Evolutionary conservation across 2,888 invertebrate genomes (phyloP).

Genomic region (Himalopsyche japonica): DNA sequence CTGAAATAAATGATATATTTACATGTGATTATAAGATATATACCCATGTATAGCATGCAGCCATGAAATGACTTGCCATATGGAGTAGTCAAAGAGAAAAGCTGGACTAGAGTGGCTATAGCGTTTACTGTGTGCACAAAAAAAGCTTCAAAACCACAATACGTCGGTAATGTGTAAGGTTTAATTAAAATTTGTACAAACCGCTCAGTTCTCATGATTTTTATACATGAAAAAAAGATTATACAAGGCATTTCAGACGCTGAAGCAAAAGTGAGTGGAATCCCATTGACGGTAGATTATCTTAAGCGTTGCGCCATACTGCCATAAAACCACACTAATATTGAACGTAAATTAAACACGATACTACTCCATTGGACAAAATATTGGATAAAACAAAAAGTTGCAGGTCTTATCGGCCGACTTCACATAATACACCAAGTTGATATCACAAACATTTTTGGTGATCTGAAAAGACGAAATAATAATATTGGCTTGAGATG

Average conservation of each 20-base stretch:
- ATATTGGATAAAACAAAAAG: not conserved
- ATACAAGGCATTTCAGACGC: slow-evolving; percentile 18
- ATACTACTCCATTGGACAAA: slow-evolving; percentile 36
- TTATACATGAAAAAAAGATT: not conserved
- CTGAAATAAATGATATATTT: not conserved
- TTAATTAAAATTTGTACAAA: slow-evolving; percentile 17
- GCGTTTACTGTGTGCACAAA: slow-evolving; percentile 18
- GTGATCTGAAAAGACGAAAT: not conserved
- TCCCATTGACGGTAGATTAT: slow-evolving; percentile 12
- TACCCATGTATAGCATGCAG: slow-evolving; percentile 23
- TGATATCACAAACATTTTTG: slow-evolving; percentile 37
- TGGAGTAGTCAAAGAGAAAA: slow-evolving; percentile 27
- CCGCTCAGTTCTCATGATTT: slow-evolving; percentile 17
- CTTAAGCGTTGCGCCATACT: slow-evolving; percentile 17
- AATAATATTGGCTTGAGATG: slow-evolving; percentile 12
- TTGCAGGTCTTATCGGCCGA: not conserved
- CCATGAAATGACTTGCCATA: slow-evolving; percentile 25
- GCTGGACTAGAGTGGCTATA: slow-evolving; percentile 1
- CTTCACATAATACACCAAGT: slow-evolving; percentile 21
- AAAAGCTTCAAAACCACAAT: slow-evolving; percentile 26
- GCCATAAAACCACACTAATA: not conserved
- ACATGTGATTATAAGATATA: not conserved
- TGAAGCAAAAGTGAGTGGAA: slow-evolving; percentile 37
- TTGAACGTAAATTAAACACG: not conserved
- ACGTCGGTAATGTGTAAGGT: slow-evolving; percentile 19